Evolutionary conservation across 2,797 vertebrate genomes (phyloP), one percentile per base, ranked within the genome.

Genomic region (Rhincodon typus): DNA sequence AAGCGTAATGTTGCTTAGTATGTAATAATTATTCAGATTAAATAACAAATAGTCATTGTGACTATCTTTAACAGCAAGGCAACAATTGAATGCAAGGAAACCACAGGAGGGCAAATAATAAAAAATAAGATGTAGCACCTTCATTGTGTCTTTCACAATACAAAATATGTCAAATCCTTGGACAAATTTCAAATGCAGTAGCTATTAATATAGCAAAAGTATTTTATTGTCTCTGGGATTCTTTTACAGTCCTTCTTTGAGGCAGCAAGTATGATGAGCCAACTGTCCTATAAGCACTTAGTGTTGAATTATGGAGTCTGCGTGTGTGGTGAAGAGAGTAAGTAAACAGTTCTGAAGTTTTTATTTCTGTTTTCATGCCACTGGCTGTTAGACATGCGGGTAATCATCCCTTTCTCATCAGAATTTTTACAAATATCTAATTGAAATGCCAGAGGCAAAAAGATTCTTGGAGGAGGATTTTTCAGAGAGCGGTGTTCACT

Each of bases 241-340:
- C 94, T 77, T 79, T 96, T 96, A 30, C 96, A 99, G 99, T 99
- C 99, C 0, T 99, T 99, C 97, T 99, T 99, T 97, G 99, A 99
- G 97, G 99, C 99, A 66, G 99, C 99, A 96, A 99, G 99, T 96
- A 99, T 99, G 99, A 99, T 99, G 99, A 99, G 99, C 97, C 99
- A 99, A 96, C 98, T 99, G 93, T 99, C 99, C 96, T 98, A 99
- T 97, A 99, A 99, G 96, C 99, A 99, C 97, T 96, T 99, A 96
- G 98, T 99, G 96, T 98, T 99, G 96, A 99, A 98, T 97, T 99
- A 99, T 72, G 99, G 99, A 13, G 98, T 99, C 69, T 99, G 99
- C 50, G 99, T 99, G 82, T 99, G 98, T 95, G 98, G 99, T 42
- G 98, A 99, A 21, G 99, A 99, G 96, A 99, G 99, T 99, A 97